Evolutionary conservation across 2,113 vertebrate genomes (phyloP).

Genomic region (Bucco capensis): DNA sequence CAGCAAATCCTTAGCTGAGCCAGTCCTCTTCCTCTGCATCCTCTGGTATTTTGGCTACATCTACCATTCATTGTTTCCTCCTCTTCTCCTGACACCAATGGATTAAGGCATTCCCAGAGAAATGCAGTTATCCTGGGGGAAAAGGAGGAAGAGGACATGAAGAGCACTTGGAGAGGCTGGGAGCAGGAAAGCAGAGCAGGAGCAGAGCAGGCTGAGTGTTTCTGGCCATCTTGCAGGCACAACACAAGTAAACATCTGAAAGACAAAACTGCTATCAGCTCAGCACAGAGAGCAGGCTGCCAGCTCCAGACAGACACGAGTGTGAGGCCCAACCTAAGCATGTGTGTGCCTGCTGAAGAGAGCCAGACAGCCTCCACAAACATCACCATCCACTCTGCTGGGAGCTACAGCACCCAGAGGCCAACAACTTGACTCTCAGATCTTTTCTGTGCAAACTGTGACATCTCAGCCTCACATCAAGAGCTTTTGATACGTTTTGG

Average conservation of each 20-base stretch:
- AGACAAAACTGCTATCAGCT: conserved; percentile 51
- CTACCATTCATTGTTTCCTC: not conserved
- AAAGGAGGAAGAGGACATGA: not conserved
- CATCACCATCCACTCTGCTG: conserved; percentile 28
- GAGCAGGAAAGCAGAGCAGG: not conserved
- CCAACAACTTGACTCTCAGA: conserved; percentile 9
- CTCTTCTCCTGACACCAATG: not conserved
- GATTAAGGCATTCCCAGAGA: not conserved
- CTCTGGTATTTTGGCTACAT: not conserved
- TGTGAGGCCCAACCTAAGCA: conserved; percentile 32
- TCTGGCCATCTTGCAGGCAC: conserved; percentile 42
- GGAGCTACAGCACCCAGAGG: not conserved
- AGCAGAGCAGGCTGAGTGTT: conserved; percentile 7
- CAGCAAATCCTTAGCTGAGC: not conserved
- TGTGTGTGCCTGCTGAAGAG: conserved; percentile 23
- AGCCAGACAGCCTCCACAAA: conserved; percentile 44
- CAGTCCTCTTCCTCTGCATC: not conserved
- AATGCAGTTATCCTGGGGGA: not conserved
- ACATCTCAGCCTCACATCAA: conserved; percentile 33
- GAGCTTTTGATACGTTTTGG: conserved; percentile 45
- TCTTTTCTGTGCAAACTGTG: conserved; percentile 26
- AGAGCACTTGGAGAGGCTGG: not conserved
- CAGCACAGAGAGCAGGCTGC: conserved; percentile 10
- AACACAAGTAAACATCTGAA: conserved; percentile 53
- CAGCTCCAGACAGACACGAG: conserved; percentile 40